phyloP scores from a whole-genome alignment of 1,140 invertebrate genomes.

The Magallana ariakensis region DNA sequence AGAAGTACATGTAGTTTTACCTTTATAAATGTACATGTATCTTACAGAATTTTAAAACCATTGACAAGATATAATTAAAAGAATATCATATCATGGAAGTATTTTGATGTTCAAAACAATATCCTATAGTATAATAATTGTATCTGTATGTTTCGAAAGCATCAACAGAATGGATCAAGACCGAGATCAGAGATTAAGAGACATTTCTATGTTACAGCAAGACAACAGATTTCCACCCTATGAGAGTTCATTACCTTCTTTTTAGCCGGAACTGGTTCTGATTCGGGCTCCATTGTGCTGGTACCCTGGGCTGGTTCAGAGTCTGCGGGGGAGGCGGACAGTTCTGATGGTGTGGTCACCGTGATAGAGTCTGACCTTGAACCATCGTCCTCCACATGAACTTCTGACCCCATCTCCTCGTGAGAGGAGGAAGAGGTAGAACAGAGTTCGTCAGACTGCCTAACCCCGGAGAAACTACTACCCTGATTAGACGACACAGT shows the following conservation, averaged over 20 bases:
- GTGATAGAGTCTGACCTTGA: constrained; percentile 25
- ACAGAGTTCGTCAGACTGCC: background rate
- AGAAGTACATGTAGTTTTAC: too few relatives aligned
- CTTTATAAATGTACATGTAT: too few relatives aligned
- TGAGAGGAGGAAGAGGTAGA: background rate
- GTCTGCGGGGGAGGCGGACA: background rate
- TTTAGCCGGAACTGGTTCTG: constrained; percentile 75
- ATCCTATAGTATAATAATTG: too few relatives aligned
- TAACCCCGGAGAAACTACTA: background rate
- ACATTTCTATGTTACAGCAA: too few relatives aligned
- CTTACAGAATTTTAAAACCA: too few relatives aligned
- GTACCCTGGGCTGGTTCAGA: constrained; percentile 9
- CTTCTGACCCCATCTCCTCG: background rate
- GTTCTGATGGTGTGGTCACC: constrained; percentile 22
- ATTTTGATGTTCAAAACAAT: too few relatives aligned
- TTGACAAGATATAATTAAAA: too few relatives aligned
- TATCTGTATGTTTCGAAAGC: too few relatives aligned
- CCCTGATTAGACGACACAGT: constrained; percentile 1
- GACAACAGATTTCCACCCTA: too few relatives aligned
- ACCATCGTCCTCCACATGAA: background rate
- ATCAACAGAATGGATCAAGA: too few relatives aligned
- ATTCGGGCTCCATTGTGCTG: constrained; percentile 52
- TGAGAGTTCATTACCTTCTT: constrained; percentile 78
- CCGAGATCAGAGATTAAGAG: too few relatives aligned
- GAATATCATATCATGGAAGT: too few relatives aligned